Conservation (phyloP, 2,888 invertebrate genomes). For the Eulithis prunata region DNA sequence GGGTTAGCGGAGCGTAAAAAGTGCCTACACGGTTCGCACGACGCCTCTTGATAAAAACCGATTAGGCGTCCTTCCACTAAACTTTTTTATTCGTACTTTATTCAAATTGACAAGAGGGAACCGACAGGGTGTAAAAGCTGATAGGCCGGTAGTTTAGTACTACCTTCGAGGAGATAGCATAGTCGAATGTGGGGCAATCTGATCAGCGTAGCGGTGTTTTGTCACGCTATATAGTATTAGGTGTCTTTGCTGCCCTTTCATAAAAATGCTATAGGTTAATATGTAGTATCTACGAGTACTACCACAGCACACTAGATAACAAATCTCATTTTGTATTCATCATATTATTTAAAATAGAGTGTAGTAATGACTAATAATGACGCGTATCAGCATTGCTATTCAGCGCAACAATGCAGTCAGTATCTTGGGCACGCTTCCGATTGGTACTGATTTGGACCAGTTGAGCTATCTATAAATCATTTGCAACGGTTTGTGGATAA, state of each 20-base stretch:
- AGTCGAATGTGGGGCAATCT: slow-evolving; percentile 60
- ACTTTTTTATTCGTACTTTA: slow-evolving; percentile 71
- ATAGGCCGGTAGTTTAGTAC: slow-evolving; percentile 68
- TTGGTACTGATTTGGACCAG: no score
- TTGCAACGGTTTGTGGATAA: no score
- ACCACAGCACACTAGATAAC: no score
- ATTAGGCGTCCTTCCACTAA: slow-evolving; percentile 65
- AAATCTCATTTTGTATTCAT: no score
- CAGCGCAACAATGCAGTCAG: no score
- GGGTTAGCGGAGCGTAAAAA: slow-evolving; percentile 59
- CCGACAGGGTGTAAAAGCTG: slow-evolving; percentile 68
- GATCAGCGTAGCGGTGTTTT: slow-evolving; percentile 65
- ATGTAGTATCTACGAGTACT: background rate
- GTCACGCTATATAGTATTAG: slow-evolving; percentile 22
- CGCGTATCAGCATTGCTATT: no score
- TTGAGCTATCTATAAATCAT: no score
- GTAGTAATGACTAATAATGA: no score
- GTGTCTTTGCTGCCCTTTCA: background rate
- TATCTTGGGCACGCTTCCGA: no score
- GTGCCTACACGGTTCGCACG: slow-evolving; percentile 58
- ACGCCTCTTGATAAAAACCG: slow-evolving; percentile 60
- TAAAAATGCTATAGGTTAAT: no score
- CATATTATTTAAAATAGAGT: no score
- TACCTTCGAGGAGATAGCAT: slow-evolving; percentile 56
- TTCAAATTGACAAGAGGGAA: slow-evolving; percentile 68